A percentile compares a stretch with the other conserved stretches of the same genome.
phyloP scores from a whole-genome alignment of 2,113 vertebrate species.

The Chiloscyllium plagiosum region DNA sequence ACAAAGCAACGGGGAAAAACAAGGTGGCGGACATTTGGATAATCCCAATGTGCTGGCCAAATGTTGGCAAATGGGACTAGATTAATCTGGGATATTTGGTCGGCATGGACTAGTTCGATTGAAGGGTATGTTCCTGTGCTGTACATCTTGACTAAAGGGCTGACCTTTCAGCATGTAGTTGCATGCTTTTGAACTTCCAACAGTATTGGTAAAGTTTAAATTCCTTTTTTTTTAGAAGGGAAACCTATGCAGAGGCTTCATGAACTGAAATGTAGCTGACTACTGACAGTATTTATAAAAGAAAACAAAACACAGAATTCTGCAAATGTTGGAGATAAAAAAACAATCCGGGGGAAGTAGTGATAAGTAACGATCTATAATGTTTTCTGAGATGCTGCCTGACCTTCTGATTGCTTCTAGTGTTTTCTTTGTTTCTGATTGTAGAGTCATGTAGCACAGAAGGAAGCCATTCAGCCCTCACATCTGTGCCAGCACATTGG shows the following conservation, averaged over 20 bases:
- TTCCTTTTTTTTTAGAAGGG: background rate
- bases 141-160: too few relatives aligned
- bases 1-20: too few relatives aligned
- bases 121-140: too few relatives aligned
- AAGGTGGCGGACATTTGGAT: too few relatives aligned
- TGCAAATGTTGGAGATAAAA: background rate
- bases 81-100: too few relatives aligned
- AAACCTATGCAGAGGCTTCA: background rate
- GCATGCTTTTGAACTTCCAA: background rate
- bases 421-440: background rate
- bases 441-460: background rate
- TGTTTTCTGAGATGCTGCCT: background rate
- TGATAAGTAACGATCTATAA: background rate
- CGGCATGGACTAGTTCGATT: too few relatives aligned
- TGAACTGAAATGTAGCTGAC: background rate
- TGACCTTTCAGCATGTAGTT: background rate
- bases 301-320: too few relatives aligned
- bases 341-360: background rate
- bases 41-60: too few relatives aligned
- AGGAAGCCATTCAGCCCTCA: background rate
- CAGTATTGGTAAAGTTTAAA: background rate
- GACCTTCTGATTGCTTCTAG: background rate
- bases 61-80: too few relatives aligned
- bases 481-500: background rate
- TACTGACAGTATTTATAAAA: background rate